Percentiles rank a stretch among this genome's conserved stretches.
Evolutionary conservation across 2,888 invertebrate species (phyloP).

Genomic region (Phytoseiulus persimilis): DNA sequence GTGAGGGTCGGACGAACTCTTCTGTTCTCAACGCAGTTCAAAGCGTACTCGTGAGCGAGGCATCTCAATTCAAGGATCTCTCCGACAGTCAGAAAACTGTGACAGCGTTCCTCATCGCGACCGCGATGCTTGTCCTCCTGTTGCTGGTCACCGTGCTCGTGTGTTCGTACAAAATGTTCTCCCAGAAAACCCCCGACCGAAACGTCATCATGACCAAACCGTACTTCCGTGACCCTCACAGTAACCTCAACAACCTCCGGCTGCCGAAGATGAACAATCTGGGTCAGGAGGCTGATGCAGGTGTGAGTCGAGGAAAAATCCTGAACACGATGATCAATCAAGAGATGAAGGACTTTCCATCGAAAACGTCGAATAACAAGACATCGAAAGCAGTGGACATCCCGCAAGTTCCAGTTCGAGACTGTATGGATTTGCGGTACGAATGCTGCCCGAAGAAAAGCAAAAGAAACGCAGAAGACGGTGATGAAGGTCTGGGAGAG

Average conservation of each 20-base stretch:
- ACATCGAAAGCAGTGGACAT: background rate
- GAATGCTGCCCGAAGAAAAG: background rate
- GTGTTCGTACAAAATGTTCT: slow-evolving; percentile 25
- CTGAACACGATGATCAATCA: background rate
- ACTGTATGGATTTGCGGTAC: background rate
- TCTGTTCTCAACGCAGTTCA: background rate
- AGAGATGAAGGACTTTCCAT: background rate
- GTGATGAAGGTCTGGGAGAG: background rate
- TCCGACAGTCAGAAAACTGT: slow-evolving; percentile 10
- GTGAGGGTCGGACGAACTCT: background rate
- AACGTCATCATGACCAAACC: background rate
- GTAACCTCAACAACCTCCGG: slow-evolving; percentile 8
- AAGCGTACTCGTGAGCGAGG: background rate
- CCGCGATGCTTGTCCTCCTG: background rate
- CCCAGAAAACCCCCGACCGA: background rate
- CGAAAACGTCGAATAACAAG: background rate
- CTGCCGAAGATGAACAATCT: slow-evolving; percentile 30
- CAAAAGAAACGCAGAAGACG: background rate
- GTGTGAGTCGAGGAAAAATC: background rate
- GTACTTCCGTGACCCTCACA: background rate
- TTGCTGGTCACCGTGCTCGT: slow-evolving; percentile 11
- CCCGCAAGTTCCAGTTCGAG: background rate
- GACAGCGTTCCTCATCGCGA: background rate
- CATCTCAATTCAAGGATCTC: background rate
- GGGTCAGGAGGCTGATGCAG: background rate